phyloP scores from a whole-genome alignment of 2,113 vertebrate genomes.

The Silurus meridionalis region DNA sequence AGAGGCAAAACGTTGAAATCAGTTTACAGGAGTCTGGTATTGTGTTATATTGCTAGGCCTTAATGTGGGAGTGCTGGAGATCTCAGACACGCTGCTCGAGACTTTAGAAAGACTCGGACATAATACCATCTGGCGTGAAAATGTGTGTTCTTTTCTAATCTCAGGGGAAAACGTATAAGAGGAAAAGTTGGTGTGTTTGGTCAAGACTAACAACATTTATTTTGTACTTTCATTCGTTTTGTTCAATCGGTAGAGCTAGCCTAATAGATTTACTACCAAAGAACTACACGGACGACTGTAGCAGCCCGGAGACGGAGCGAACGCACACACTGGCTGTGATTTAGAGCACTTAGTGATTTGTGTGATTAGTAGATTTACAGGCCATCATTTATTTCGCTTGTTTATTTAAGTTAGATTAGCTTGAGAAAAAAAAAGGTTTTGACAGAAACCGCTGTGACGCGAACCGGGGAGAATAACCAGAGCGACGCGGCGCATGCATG shows the following conservation, averaged over 20 bases:
- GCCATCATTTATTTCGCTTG: not conserved
- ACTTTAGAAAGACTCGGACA: not conserved
- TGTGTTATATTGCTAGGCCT: not conserved
- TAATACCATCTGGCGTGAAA: not conserved
- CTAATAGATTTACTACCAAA: not conserved
- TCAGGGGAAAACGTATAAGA: not conserved
- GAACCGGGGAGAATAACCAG: not conserved
- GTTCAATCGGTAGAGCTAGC: not conserved
- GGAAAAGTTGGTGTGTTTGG: not conserved
- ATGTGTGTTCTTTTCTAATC: not conserved
- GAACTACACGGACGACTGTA: not conserved
- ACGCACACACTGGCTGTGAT: conserved; percentile 4
- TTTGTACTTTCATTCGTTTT: not conserved
- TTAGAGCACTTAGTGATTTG: conserved; percentile 17
- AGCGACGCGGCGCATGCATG: not conserved
- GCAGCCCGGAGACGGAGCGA: not conserved
- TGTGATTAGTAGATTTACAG: not conserved
- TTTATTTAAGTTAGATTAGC: conserved; percentile 23
- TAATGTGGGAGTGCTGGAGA: not conserved
- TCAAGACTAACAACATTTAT: not conserved
- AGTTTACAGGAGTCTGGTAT: not conserved
- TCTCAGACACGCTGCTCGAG: not conserved
- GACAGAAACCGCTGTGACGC: not conserved
- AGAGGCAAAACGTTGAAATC: not conserved
- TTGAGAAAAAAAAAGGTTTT: conserved; percentile 1